Percentiles rank a stretch among this genome's conserved stretches.
Evolutionary conservation across 2,888 invertebrate genomes (phyloP).

Genomic region (Callosobruchus maculatus): DNA sequence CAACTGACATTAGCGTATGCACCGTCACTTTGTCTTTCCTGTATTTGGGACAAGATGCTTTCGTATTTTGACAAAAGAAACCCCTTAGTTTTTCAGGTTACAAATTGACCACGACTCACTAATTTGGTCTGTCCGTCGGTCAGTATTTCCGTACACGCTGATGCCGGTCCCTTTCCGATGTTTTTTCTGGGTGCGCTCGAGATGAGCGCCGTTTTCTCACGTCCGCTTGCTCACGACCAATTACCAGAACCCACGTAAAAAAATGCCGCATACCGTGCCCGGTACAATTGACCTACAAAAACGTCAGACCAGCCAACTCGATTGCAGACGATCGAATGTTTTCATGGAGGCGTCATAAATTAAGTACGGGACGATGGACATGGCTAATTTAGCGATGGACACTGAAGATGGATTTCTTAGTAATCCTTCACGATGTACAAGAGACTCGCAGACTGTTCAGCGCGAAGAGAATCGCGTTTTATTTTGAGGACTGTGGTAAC

Average conservation of each 20-base stretch:
- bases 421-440: not conserved
- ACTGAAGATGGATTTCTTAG: not conserved
- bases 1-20: too few relatives aligned
- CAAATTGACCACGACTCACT: not conserved
- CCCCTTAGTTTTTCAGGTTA: not conserved
- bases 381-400: not conserved
- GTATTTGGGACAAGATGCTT: not conserved
- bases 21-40: not conserved
- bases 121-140: not conserved
- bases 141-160: not conserved
- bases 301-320: not conserved
- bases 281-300: not conserved
- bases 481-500: not conserved
- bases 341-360: not conserved
- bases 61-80: not conserved
- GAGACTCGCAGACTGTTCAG: not conserved
- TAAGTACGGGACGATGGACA: not conserved
- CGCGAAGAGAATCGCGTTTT: not conserved
- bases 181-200: slow-evolving; percentile 6
- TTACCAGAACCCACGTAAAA: slow-evolving; percentile 20
- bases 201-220: slow-evolving; percentile 28
- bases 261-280: slow-evolving; percentile 7
- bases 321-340: not conserved
- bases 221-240: slow-evolving; percentile 21
- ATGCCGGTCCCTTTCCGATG: not conserved